These are phyloP conservation scores for Papilio machaon DNA, from an alignment of 1,140 invertebrate genomes.

Conservation along the genomic window DNA sequence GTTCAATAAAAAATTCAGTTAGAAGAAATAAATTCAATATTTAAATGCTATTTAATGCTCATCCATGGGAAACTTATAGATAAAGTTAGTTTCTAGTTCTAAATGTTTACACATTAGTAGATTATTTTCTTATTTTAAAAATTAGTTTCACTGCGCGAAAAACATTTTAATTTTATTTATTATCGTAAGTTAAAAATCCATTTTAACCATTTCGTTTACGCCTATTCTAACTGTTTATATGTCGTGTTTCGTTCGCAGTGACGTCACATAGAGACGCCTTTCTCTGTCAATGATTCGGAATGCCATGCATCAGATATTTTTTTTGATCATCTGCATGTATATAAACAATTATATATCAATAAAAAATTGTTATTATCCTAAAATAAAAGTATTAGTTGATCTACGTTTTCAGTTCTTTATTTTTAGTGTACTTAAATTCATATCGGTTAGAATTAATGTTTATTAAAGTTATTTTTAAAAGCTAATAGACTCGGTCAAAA, in stretches of 20 bases:
- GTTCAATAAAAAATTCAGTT: not conserved
- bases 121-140: not conserved
- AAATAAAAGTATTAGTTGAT: no score
- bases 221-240: conserved; percentile 15
- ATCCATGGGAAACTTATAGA: no score
- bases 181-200: not conserved
- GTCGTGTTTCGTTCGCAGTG: not conserved
- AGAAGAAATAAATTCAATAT: not conserved
- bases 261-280: conserved; percentile 34
- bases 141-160: not conserved
- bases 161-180: not conserved
- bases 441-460: no score
- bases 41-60: no score
- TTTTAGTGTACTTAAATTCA: no score
- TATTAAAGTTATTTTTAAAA: no score
- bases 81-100: no score
- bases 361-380: not conserved
- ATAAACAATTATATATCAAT: not conserved
- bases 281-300: conserved; percentile 39
- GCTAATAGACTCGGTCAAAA: no score
- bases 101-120: no score
- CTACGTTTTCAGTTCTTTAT: no score
- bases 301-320: conserved; percentile 29
- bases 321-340: not conserved
- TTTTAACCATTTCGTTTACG: not conserved